A percentile compares a stretch with the other conserved stretches of the same genome.
These are phyloP conservation scores for Chionodraco myersi DNA, from an alignment of 2,113 vertebrate species.

Conservation along the genomic window DNA sequence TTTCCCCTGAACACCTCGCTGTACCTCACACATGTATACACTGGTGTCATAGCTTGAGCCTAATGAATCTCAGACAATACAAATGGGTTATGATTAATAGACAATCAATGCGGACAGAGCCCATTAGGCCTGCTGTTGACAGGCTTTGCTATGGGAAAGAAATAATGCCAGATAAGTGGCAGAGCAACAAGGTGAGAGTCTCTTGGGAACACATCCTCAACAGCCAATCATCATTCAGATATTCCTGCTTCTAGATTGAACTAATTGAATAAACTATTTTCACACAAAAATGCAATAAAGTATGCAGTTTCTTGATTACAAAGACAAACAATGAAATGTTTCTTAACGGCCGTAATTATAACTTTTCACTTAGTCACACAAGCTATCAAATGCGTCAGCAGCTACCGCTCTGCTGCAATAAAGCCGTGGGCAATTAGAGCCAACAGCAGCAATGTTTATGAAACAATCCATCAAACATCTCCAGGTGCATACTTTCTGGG, in stretches of 20 bases:
- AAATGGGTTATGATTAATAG: slow-evolving; percentile 70
- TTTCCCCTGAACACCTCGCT: neutral
- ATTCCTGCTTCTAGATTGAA: slow-evolving; percentile 18
- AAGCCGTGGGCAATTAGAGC: slow-evolving; percentile 53
- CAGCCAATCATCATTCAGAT: slow-evolving; percentile 24
- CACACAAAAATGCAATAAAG: slow-evolving; percentile 23
- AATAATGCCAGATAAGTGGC: slow-evolving; percentile 31
- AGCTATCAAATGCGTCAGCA: slow-evolving; percentile 35
- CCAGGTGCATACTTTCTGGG: slow-evolving; percentile 53
- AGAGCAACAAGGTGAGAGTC: slow-evolving; percentile 7
- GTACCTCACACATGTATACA: neutral
- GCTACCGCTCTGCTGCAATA: slow-evolving; percentile 47
- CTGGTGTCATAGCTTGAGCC: slow-evolving; percentile 4
- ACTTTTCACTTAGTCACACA: slow-evolving; percentile 46
- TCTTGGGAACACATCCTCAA: neutral
- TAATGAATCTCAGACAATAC: slow-evolving; percentile 48
- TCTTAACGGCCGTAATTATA: slow-evolving; percentile 41
- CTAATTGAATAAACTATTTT: neutral
- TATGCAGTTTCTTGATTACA: slow-evolving; percentile 38
- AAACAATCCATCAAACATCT: slow-evolving; percentile 62
- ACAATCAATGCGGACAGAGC: slow-evolving; percentile 52
- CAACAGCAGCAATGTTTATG: slow-evolving; percentile 49
- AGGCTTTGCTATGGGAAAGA: slow-evolving; percentile 5
- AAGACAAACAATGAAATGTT: slow-evolving; percentile 47
- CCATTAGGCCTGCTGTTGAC: slow-evolving; percentile 44